These are phyloP conservation scores for Zelleria hepariella DNA, from an alignment of 2,888 invertebrate genomes.

Conservation along the genomic window DNA sequence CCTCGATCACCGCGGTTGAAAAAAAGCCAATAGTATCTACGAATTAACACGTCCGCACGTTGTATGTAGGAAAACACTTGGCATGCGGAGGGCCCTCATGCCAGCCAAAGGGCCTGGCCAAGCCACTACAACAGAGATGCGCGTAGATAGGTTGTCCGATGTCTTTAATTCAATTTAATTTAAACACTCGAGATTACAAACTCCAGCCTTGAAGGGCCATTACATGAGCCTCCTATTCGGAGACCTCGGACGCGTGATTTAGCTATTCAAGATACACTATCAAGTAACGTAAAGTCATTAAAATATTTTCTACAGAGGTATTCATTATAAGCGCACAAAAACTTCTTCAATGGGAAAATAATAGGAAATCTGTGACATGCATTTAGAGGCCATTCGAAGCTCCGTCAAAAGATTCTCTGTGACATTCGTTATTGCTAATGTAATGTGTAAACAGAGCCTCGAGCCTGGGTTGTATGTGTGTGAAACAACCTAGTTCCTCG, in stretches of 20 bases:
- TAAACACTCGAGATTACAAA: constrained; percentile 34
- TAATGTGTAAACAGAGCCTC: background rate
- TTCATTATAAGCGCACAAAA: background rate
- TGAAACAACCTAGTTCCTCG: background rate
- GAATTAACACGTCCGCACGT: constrained; percentile 69
- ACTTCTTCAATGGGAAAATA: background rate
- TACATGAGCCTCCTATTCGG: constrained; percentile 3
- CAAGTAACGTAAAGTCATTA: constrained; percentile 2
- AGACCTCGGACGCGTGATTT: background rate
- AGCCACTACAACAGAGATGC: constrained; percentile 32
- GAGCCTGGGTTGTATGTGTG: background rate
- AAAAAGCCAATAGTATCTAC: constrained; percentile 66
- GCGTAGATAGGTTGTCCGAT: constrained; percentile 57
- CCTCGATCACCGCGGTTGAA: constrained; percentile 57
- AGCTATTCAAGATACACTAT: background rate
- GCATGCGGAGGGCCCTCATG: constrained; percentile 58
- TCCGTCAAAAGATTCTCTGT: background rate
- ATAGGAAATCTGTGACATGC: background rate
- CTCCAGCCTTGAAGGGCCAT: constrained; percentile 34
- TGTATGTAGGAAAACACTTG: constrained; percentile 69
- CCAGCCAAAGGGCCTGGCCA: constrained; percentile 57
- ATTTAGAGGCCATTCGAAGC: background rate
- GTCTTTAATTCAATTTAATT: constrained; percentile 64
- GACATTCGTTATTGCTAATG: background rate
- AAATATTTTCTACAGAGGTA: background rate